Percentiles rank a stretch among this genome's conserved stretches.
These are phyloP conservation scores for Dryadula phaetusa DNA, from an alignment of 2,888 invertebrate species.

Conservation along the genomic window DNA sequence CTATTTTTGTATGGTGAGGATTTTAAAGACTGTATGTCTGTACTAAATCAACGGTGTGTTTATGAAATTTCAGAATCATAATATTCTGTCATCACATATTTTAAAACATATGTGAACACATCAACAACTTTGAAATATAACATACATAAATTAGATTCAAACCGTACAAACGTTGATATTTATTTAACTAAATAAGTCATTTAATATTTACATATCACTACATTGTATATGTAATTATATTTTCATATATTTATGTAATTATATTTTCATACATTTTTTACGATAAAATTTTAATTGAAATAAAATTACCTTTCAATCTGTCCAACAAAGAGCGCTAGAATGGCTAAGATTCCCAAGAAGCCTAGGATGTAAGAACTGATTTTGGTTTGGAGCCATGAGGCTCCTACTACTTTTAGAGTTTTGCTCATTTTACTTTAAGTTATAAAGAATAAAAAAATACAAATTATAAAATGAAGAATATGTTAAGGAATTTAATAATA, in stretches of 20 bases:
- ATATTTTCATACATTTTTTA: too few relatives aligned
- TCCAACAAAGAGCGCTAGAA: slow-evolving; percentile 88
- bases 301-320: slow-evolving; percentile 86
- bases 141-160: slow-evolving; percentile 10
- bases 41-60: background rate
- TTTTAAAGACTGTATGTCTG: background rate
- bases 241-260: too few relatives aligned
- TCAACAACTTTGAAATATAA: slow-evolving; percentile 1
- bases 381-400: slow-evolving; percentile 90
- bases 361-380: slow-evolving; percentile 89
- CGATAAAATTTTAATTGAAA: background rate
- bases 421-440: slow-evolving; percentile 70
- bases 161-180: too few relatives aligned
- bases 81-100: slow-evolving; percentile 30
- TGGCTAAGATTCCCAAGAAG: slow-evolving; percentile 87
- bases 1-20: background rate
- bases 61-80: slow-evolving; percentile 24
- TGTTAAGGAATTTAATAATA: slow-evolving; percentile 82
- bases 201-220: background rate
- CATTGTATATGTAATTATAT: background rate
- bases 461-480: slow-evolving; percentile 80
- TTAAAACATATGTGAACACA: background rate
- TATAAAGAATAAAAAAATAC: slow-evolving; percentile 49
- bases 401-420: slow-evolving; percentile 91
- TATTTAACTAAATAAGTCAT: too few relatives aligned